Percentiles rank a stretch among this genome's conserved stretches.
These are phyloP conservation scores for Platyura marginata DNA, from an alignment of 1,140 invertebrate genomes.

Conservation along the genomic window DNA sequence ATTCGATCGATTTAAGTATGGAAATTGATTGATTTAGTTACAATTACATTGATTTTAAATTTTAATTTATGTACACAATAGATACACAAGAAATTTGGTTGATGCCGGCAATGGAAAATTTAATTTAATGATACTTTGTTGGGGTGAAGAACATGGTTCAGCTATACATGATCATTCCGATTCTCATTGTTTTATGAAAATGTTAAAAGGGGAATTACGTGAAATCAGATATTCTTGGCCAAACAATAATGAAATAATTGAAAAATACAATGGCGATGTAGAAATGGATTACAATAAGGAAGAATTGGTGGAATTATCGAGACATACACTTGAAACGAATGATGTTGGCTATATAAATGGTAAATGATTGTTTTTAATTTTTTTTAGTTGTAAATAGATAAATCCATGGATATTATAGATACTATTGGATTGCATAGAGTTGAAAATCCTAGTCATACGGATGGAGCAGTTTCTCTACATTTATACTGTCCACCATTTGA, in stretches of 20 bases:
- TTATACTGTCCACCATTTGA: constrained; percentile 92
- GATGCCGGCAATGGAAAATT: constrained; percentile 93
- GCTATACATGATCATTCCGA: constrained; percentile 93
- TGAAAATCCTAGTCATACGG: constrained; percentile 79
- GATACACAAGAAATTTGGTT: constrained; percentile 86
- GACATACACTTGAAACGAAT: constrained; percentile 44
- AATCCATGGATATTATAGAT: constrained; percentile 37
- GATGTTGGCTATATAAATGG: constrained; percentile 93
- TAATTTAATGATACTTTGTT: constrained; percentile 93
- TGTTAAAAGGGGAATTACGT: constrained; percentile 48
- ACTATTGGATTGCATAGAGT: constrained; percentile 86
- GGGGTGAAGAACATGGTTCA: constrained; percentile 88
- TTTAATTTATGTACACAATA: constrained; percentile 21
- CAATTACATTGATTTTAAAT: neutral
- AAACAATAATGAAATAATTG: constrained; percentile 7
- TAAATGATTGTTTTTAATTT: constrained; percentile 26
- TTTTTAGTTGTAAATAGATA: neutral
- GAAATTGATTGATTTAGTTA: neutral
- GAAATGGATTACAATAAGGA: constrained; percentile 9
- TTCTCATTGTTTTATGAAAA: constrained; percentile 96
- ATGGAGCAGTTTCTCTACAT: constrained; percentile 81
- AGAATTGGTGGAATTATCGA: constrained; percentile 36
- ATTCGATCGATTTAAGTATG: constrained; percentile 76
- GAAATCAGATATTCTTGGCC: constrained; percentile 35
- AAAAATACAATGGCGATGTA: constrained; percentile 2